These are phyloP conservation scores for Hydrochoerus hydrochaeris DNA, from an alignment of 2,113 vertebrate genomes.

Conservation along the genomic window DNA sequence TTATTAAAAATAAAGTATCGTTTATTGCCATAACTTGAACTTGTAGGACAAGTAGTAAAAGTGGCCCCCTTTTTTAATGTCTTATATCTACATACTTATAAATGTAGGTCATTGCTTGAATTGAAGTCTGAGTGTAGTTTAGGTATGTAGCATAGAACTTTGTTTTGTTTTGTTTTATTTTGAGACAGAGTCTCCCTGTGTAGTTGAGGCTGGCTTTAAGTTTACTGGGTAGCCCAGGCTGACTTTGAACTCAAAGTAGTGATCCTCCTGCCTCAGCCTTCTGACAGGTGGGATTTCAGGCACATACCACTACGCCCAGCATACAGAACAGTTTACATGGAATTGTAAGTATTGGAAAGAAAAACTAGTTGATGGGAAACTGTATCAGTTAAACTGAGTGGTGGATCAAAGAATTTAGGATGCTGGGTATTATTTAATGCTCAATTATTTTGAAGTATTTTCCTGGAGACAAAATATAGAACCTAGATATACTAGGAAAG, in stretches of 20 bases:
- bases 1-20: constrained; percentile 4
- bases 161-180: background rate
- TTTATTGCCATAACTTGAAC: constrained; percentile 41
- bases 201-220: background rate
- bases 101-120: constrained; percentile 56
- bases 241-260: background rate
- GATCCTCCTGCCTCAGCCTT: background rate
- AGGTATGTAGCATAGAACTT: constrained; percentile 36
- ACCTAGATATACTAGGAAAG: constrained; percentile 34
- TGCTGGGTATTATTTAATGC: constrained; percentile 42
- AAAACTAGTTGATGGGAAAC: constrained; percentile 10
- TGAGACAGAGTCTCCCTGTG: background rate
- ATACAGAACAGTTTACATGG: constrained; percentile 30
- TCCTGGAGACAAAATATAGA: constrained; percentile 53
- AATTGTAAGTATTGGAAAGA: constrained; percentile 37
- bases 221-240: background rate
- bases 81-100: constrained; percentile 18
- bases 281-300: background rate
- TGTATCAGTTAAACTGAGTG: background rate
- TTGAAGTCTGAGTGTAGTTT: constrained; percentile 31
- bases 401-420: constrained; percentile 20
- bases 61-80: constrained; percentile 13
- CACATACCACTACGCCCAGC: background rate
- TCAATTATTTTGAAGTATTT: constrained; percentile 61
- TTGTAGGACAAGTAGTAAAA: constrained; percentile 45